Base-by-base conservation (phyloP, 1,140 invertebrate genomes). In the Cotesia chilonis region DNA sequence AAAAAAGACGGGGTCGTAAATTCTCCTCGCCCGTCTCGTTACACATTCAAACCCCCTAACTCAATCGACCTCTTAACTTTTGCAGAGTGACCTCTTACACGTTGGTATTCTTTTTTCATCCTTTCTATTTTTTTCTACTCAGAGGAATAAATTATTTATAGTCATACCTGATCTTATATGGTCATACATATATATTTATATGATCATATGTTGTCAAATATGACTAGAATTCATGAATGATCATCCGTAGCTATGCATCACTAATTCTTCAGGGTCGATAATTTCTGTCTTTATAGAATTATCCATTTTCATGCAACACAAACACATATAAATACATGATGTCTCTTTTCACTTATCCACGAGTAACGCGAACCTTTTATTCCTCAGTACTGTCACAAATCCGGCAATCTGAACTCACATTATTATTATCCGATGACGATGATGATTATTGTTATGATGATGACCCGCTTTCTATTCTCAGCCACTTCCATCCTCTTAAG, bases 1-100 rank as follows among this genome's bases (percentile, higher is more conserved):
- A 28, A 28, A 69, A 78, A 79, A 75, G 76, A 75, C 74, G 74
- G 51, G 78, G 76, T 81, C 79, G 78, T 81, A 81, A 81, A 81
- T 82, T 78, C 69, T 20, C 65, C 70, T 41, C 5, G 20, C 5
- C 5, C 6, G 28, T 20, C 35, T 55, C 66, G 66, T 68, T 68
- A 68, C 54, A 68, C 54, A 68, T 68, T 68, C 66, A 68, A 68
- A 14, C 47, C 10, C 57, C 10, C 28, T 28, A 28, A 28, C 28
- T 28, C 66, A 41, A 68, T 68, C 66, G 66, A 68, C 52, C 52
- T 28, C 28, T 28, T 28, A 28, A 28, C 28, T 2, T 28, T 28
- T 28, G 9, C 36, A n/a, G 54, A 37, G 28, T 12, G 35, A 38
- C 35, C 59, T 47, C 41, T 36, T 63, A n/a, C 36, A 37, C 14